Evolutionary conservation across 2,113 vertebrate species (phyloP).

Genomic region (Apeltes quadracus): DNA sequence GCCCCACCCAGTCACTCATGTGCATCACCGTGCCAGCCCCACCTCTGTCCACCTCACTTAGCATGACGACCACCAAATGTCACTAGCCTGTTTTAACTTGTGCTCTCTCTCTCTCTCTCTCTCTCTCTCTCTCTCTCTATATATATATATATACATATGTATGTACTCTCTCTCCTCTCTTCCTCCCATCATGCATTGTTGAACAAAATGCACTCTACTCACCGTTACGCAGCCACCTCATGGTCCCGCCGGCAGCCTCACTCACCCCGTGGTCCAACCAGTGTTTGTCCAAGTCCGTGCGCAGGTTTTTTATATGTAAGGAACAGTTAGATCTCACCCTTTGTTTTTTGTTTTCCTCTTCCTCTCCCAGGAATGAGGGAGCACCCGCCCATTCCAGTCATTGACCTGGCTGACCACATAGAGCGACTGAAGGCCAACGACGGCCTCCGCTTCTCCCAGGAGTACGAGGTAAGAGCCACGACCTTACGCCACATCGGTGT

Average conservation of each 20-base stretch:
- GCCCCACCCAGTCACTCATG: constrained; percentile 74
- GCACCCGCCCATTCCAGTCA: constrained; percentile 88
- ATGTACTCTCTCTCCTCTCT: neutral
- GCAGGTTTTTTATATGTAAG: constrained; percentile 4
- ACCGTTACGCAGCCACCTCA: constrained; percentile 71
- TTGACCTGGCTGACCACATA: constrained; percentile 90
- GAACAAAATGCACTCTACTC: constrained; percentile 65
- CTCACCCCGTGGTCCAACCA: constrained; percentile 65
- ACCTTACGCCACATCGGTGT: neutral
- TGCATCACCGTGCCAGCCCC: constrained; percentile 66
- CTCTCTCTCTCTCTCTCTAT: constrained; percentile 7
- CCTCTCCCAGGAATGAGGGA: constrained; percentile 87
- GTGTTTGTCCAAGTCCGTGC: constrained; percentile 47
- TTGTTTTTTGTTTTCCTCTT: constrained; percentile 14
- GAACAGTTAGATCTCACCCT: constrained; percentile 36
- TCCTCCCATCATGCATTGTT: constrained; percentile 64
- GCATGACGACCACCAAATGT: constrained; percentile 76
- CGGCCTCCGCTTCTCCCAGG: constrained; percentile 93
- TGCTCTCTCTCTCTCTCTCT: constrained; percentile 25
- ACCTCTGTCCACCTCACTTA: constrained; percentile 68
- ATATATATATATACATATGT: too few relatives aligned
- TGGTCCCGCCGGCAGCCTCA: constrained; percentile 71
- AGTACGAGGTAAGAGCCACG: constrained; percentile 89
- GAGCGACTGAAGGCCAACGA: constrained; percentile 95
- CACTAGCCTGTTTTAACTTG: constrained; percentile 61